Conservation (phyloP, 2,797 vertebrate genomes). For the Typhlichthys subterraneus region DNA sequence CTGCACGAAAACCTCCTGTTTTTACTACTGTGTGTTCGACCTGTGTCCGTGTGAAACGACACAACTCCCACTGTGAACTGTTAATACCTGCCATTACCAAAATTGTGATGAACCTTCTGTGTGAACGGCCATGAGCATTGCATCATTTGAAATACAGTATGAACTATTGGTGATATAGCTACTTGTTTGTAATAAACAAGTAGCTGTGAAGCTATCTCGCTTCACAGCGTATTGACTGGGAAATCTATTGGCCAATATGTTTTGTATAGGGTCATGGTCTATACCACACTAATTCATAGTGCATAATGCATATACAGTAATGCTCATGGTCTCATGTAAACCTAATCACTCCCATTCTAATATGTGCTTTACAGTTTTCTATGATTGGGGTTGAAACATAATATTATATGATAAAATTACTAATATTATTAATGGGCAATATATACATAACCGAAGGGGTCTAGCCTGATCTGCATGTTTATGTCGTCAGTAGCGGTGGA, state of each 20-base stretch:
- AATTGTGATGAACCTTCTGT: constrained; percentile 16
- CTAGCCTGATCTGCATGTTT: not conserved
- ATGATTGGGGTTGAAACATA: constrained; percentile 14
- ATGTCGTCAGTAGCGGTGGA: not conserved
- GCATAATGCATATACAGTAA: constrained; percentile 23
- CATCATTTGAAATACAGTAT: not conserved
- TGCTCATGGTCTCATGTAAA: constrained; percentile 50
- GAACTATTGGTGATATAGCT: not conserved
- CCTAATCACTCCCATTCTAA: constrained; percentile 28
- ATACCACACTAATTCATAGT: not conserved
- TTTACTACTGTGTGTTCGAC: constrained; percentile 36
- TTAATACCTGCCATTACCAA: constrained; percentile 48
- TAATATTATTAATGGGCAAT: constrained; percentile 34
- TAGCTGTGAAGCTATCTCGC: not conserved
- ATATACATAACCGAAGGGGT: not conserved
- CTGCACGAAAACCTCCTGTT: constrained; percentile 55
- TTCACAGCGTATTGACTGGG: not conserved
- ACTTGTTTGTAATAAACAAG: not conserved
- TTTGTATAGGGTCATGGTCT: not conserved
- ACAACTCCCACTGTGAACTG: constrained; percentile 17
- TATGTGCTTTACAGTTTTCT: constrained; percentile 23
- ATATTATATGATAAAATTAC: constrained; percentile 12
- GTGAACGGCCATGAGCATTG: constrained; percentile 49
- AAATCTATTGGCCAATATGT: not conserved
- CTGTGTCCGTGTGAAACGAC: constrained; percentile 15